Evolutionary conservation across 2,113 vertebrate genomes (phyloP).

Genomic region (Promerops cafer): DNA sequence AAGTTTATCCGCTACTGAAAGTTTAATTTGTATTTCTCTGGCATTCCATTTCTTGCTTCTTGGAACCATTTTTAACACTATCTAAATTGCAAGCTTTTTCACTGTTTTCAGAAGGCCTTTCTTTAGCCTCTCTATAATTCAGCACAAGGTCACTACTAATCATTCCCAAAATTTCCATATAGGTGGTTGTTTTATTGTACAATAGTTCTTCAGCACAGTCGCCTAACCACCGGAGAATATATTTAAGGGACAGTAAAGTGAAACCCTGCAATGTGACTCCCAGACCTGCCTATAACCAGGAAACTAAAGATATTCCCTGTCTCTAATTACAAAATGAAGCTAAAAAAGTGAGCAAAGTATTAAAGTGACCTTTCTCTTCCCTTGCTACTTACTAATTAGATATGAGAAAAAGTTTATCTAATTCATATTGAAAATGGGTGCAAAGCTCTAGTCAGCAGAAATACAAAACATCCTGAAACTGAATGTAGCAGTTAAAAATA

Average conservation of each 20-base stretch:
- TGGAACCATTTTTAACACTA: not conserved
- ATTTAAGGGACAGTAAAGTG: not conserved
- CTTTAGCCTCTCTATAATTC: not conserved
- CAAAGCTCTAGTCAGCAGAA: not conserved
- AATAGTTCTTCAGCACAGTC: not conserved
- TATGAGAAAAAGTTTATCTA: not conserved
- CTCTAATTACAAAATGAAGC: not conserved
- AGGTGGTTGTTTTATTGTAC: not conserved
- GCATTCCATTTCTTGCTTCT: not conserved
- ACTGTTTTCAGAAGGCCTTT: not conserved
- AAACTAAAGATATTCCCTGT: not conserved
- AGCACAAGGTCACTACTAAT: not conserved
- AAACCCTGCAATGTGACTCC: not conserved
- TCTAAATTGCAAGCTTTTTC: not conserved
- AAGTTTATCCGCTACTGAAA: not conserved
- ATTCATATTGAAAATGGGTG: not conserved
- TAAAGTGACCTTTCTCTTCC: not conserved
- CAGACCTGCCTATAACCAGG: not conserved
- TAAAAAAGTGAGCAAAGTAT: not conserved
- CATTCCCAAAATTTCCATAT: not conserved
- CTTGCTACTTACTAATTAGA: not conserved
- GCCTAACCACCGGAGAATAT: not conserved
- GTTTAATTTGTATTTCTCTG: not conserved
- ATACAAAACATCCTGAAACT: not conserved
- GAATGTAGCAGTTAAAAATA: not conserved